A percentile compares a stretch with the other conserved stretches of the same genome.
Evolutionary conservation across 2,888 invertebrate species (phyloP).

Genomic region (Patella ulyssiponensis): DNA sequence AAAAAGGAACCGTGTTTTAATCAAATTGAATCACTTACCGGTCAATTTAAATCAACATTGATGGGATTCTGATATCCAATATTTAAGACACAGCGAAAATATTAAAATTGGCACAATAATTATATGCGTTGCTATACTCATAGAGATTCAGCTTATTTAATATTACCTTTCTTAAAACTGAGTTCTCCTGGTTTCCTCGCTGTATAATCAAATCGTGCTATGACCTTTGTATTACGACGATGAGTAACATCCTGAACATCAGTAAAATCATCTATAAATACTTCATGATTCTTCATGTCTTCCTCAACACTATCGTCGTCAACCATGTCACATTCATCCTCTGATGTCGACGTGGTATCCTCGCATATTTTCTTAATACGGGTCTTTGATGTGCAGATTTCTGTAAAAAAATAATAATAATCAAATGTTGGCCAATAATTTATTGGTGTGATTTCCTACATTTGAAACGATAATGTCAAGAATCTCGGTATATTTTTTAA

Average conservation of each 20-base stretch:
- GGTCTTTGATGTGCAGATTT: background rate
- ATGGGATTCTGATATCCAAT: no score
- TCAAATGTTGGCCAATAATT: no score
- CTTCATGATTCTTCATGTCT: background rate
- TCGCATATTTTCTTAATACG: background rate
- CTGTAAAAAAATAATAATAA: background rate
- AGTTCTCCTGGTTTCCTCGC: constrained; percentile 33
- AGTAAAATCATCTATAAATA: no score
- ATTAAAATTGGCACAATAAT: no score
- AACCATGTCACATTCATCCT: constrained; percentile 13
- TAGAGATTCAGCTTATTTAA: background rate
- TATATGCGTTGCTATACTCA: no score
- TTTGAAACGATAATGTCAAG: no score
- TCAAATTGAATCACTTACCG: no score
- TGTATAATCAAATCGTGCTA: constrained; percentile 36
- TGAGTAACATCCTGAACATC: constrained; percentile 19
- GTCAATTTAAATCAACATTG: no score
- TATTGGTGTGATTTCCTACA: no score
- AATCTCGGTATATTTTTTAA: no score
- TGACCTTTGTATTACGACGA: constrained; percentile 39
- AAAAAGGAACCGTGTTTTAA: no score
- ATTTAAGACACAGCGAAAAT: no score
- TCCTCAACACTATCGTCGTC: constrained; percentile 6
- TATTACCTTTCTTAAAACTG: constrained; percentile 43
- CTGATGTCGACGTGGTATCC: background rate